Evolutionary conservation across 2,888 invertebrate species (phyloP).

Genomic region (Dichetophora obliterata): DNA sequence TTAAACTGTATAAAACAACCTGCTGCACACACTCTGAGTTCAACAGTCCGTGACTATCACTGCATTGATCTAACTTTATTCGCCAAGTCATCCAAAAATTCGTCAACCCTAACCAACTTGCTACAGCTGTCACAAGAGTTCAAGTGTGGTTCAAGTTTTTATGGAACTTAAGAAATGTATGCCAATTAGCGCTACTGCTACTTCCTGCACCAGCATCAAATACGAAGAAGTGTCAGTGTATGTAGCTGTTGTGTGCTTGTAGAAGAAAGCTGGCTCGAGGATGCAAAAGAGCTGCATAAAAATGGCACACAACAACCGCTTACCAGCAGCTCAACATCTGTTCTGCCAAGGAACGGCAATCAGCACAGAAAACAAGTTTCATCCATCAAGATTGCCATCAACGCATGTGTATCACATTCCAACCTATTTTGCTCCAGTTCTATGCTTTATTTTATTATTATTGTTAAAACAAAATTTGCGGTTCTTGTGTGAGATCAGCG

Average conservation of each 20-base stretch:
- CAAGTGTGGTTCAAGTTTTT: not conserved
- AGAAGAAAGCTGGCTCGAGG: too few relatives aligned
- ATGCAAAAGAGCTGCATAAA: too few relatives aligned
- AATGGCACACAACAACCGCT: too few relatives aligned
- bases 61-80: not conserved
- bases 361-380: not conserved
- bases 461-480: not conserved
- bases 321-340: not conserved
- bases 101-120: not conserved
- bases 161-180: constrained; percentile 19
- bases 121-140: not conserved
- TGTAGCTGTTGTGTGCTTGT: too few relatives aligned
- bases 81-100: not conserved
- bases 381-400: not conserved
- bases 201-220: not conserved
- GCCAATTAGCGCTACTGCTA: constrained; percentile 27
- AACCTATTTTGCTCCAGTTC: not conserved
- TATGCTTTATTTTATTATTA: not conserved
- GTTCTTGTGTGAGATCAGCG: not conserved
- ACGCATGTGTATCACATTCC: too few relatives aligned
- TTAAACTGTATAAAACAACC: not conserved
- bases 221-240: not conserved
- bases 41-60: constrained; percentile 17
- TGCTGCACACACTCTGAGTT: not conserved
- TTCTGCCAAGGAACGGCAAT: not conserved